Base-by-base conservation (phyloP, 2,797 vertebrate genomes). In the Florisuga fusca region DNA sequence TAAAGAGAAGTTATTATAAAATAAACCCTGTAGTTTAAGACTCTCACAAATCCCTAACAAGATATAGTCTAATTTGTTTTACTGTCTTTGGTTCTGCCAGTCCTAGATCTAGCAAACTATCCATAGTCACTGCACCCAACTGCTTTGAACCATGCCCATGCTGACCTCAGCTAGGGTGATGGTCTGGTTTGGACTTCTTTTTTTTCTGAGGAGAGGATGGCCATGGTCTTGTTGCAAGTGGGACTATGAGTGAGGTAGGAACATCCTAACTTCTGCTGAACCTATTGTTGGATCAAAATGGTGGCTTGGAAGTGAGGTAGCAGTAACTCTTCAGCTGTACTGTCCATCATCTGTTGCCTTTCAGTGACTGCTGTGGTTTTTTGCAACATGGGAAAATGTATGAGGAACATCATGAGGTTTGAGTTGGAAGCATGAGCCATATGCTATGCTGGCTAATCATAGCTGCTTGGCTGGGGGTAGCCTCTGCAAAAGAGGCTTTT, bases 361-460 rank as follows among this genome's bases (percentile, higher is more conserved):
- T 58, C 15, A 16, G 12, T 9, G 7, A 31, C 6, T 18, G 3
- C 7, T 26, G 26, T 78, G 18, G 2, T n/a, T 18, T 89, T 86
- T 66, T 86, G 25, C 38, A 75, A 15, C 3, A 4, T 8, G 29
- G 8, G 14, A 43, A 25, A 1, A 3, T 19, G 1, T 22, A 9
- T n/a, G 12, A 38, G 43, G 29, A 53, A 57, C 2, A 3, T 6
- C 43, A 7, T 62, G 26, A 50, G 6, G 7, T 72, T 58, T 87
- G 11, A 9, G 7, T 18, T 55, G 19, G 25, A 73, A 31, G 10
- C 15, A 36, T 29, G 45, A 81, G 15, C 17, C 5, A 1, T 15
- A 8, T 53, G 10, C 21, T 66, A 26, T 69, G 43, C 17, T 1
- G 3, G 16, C 3, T 69, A 22, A 18, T 16, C 2, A 0, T 48